phyloP scores from a whole-genome alignment of 2,113 vertebrate genomes.

The Prinia subflava region DNA sequence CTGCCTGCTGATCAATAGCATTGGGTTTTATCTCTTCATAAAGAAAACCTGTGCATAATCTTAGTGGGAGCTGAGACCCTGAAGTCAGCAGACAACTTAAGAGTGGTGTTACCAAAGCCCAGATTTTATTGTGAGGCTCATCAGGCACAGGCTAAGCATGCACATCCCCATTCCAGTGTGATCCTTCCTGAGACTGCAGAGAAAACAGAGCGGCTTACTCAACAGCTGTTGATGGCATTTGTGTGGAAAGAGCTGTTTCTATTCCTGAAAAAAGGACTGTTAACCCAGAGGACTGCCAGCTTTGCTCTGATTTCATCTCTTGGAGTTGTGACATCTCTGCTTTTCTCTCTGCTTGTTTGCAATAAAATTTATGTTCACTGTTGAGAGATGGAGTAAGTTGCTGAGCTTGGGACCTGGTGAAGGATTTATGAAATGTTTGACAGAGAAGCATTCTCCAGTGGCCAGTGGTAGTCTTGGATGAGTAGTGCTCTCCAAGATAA shows the following conservation, averaged over 20 bases:
- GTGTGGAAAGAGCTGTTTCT: not conserved
- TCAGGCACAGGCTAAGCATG: not conserved
- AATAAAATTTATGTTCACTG: not conserved
- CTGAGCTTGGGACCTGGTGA: not conserved
- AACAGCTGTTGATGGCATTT: slow-evolving; percentile 20
- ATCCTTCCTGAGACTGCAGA: not conserved
- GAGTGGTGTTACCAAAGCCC: not conserved
- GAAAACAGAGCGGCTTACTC: slow-evolving; percentile 22
- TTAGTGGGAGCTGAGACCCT: not conserved
- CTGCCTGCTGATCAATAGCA: not conserved
- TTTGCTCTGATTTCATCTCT: slow-evolving; percentile 6
- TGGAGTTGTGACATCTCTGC: not conserved
- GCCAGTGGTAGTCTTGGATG: not conserved
- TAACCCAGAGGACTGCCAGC: not conserved
- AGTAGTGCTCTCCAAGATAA: not conserved
- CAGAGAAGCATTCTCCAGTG: not conserved
- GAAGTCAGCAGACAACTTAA: not conserved
- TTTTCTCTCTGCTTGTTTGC: not conserved
- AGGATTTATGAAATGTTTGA: not conserved
- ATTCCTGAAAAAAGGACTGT: not conserved
- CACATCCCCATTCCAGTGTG: not conserved
- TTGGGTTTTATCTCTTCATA: not conserved
- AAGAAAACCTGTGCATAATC: not conserved
- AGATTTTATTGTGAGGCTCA: not conserved
- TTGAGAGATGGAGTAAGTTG: not conserved